Base-by-base conservation (phyloP, 2,797 vertebrate genomes). In the Pygocentrus nattereri region DNA sequence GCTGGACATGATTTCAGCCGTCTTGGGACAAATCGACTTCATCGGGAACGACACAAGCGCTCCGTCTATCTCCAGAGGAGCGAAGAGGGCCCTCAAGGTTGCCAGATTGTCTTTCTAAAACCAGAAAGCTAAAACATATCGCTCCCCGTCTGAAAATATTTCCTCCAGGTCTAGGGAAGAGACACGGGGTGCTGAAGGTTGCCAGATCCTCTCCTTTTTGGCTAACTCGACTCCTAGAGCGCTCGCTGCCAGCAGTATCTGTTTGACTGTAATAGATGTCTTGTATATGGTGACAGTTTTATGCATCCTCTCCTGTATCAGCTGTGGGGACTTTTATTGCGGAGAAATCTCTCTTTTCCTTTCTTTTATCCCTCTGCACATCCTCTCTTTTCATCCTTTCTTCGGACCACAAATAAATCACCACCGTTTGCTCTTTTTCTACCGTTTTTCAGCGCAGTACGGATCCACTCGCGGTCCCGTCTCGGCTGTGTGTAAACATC, bases 131-230 rank as follows among this genome's bases (percentile, higher is more conserved):
- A 59, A 49, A 70, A 83, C 65, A 27, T 52, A 49, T 74, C 62
- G 73, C 76, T 56, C 76, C 67, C 77, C 74, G 61, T 61, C 76
- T 77, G 76, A 71, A 74, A 62, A 54, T 69, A 68, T 69, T 62
- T 79, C 52, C 64, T 74, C 58, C 52, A n/a, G 71, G 64, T 23
- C 74, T 27, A 77, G 64, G 76, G 34, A 62, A 23, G 44, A 58
- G 21, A 16, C 21, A 38, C 21, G 62, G 41, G 31, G 49, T 18
- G 54, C 68, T 49, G 67, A 50, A 10, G 58, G 34, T 75, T 83
- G 72, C 82, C 82, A 83, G 82, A 79, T 79, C 72, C 82, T 70
- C 44, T 5, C 5, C 31, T 75, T 73, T n/a, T 58, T 83, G 76
- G 61, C 71, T 1, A 70, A 44, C 27, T 68, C 41, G 31, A 52